A percentile compares a stretch with the other conserved stretches of the same genome.
These are phyloP conservation scores for Sporophila hypoxantha DNA, from an alignment of 2,113 vertebrate genomes.

Conservation along the genomic window DNA sequence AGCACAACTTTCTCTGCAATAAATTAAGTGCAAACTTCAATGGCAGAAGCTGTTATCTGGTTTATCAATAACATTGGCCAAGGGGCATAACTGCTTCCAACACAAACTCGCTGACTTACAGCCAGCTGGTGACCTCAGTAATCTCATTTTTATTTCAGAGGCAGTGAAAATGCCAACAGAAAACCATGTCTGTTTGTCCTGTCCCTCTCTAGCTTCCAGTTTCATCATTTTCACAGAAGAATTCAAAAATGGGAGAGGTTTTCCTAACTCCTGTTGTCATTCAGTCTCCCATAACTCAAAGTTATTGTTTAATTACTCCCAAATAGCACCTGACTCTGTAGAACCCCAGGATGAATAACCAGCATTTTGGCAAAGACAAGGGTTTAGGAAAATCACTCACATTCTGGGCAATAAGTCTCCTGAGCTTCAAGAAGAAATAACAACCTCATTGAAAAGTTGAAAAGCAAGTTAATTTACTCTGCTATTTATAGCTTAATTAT, in stretches of 20 bases:
- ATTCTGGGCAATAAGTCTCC: background rate
- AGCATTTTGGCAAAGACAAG: background rate
- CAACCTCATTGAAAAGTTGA: background rate
- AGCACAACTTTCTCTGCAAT: background rate
- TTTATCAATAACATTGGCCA: background rate
- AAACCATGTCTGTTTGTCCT: background rate
- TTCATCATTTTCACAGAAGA: background rate
- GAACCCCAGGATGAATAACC: background rate
- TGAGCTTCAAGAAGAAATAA: background rate
- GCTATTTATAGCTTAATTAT: slow-evolving; percentile 6
- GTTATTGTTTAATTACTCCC: background rate
- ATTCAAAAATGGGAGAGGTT: background rate
- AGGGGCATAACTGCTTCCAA: background rate
- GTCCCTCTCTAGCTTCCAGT: background rate
- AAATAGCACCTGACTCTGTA: background rate
- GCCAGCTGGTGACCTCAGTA: background rate
- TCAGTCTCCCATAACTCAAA: background rate
- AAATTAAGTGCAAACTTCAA: background rate
- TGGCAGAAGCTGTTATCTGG: background rate
- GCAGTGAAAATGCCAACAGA: background rate
- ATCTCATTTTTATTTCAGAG: background rate
- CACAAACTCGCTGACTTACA: background rate
- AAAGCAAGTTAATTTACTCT: background rate
- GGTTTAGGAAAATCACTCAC: background rate
- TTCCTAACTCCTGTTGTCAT: background rate